Conservation (phyloP, 1,140 invertebrate genomes). For the Drosophila aff. region DNA sequence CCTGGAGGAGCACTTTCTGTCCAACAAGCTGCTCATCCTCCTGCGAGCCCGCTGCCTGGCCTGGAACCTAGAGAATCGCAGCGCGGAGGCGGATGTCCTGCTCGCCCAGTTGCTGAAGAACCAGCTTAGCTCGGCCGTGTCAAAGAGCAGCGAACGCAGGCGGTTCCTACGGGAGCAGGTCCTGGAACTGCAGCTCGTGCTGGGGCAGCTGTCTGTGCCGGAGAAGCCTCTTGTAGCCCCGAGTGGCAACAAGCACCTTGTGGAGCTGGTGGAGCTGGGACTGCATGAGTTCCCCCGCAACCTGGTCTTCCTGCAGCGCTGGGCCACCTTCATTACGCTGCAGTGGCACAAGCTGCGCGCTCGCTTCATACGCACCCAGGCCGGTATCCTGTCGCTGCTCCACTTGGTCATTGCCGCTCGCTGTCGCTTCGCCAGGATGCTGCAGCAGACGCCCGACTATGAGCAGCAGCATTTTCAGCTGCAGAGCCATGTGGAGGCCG, state of each 20-base stretch:
- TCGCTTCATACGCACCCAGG: constrained; percentile 45
- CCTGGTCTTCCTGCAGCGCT: constrained; percentile 85
- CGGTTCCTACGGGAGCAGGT: constrained; percentile 85
- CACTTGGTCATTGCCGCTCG: constrained; percentile 62
- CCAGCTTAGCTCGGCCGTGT: constrained; percentile 10
- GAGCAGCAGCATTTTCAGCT: not conserved
- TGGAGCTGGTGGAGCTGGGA: constrained; percentile 72
- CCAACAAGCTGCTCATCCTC: constrained; percentile 32
- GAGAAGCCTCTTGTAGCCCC: constrained; percentile 15
- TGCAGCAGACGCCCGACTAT: not conserved
- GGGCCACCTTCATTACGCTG: constrained; percentile 40
- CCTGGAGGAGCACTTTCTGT: constrained; percentile 53
- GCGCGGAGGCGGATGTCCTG: constrained; percentile 68
- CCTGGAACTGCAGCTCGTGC: constrained; percentile 81
- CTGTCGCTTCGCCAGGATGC: constrained; percentile 39
- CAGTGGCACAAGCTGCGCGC: constrained; percentile 67
- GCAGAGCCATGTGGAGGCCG: constrained; percentile 7
- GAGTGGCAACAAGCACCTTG: constrained; percentile 58
- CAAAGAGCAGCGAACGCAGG: not conserved
- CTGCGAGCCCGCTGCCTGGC: constrained; percentile 25
- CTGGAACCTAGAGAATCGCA: constrained; percentile 78
- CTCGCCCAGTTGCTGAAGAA: constrained; percentile 75
- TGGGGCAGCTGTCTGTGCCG: constrained; percentile 82
- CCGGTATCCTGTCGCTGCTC: constrained; percentile 60
- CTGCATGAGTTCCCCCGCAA: constrained; percentile 87